These are phyloP conservation scores for Arothron firmamentum DNA, from an alignment of 2,113 vertebrate genomes.

Conservation along the genomic window DNA sequence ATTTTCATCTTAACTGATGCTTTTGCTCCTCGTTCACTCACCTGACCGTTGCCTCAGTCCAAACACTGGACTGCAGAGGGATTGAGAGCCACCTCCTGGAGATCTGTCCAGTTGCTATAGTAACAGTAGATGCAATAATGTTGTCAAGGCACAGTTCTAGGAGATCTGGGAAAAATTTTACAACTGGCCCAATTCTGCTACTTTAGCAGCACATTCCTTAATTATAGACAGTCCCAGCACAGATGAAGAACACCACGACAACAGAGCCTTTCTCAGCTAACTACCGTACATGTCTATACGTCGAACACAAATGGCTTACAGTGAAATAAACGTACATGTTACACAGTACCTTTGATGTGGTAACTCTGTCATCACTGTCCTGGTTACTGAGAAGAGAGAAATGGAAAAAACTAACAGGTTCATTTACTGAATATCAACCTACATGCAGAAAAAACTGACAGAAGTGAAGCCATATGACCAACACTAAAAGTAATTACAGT, in stretches of 20 bases:
- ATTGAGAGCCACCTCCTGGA: constrained; percentile 65
- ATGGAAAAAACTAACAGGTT: neutral
- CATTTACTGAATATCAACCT: neutral
- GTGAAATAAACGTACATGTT: neutral
- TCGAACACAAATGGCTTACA: neutral
- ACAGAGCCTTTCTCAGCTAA: too few relatives aligned
- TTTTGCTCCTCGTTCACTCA: constrained; percentile 58
- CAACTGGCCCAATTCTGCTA: too few relatives aligned
- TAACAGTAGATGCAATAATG: constrained; percentile 1
- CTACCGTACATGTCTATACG: too few relatives aligned
- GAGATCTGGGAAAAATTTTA: neutral
- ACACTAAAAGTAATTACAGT: too few relatives aligned
- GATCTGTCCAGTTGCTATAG: constrained; percentile 75
- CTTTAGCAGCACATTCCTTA: too few relatives aligned
- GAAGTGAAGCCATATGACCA: neutral
- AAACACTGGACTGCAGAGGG: constrained; percentile 76
- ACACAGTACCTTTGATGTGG: constrained; percentile 77
- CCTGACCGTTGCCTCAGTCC: constrained; percentile 93
- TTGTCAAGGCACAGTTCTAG: neutral
- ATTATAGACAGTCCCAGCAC: too few relatives aligned
- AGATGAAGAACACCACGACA: too few relatives aligned
- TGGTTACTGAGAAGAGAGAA: constrained; percentile 72
- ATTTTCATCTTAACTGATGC: neutral
- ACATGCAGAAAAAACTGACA: neutral
- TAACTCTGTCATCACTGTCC: constrained; percentile 74